phyloP scores from a whole-genome alignment of 2,113 vertebrate genomes.

The Campylorhamphus procurvoides region DNA sequence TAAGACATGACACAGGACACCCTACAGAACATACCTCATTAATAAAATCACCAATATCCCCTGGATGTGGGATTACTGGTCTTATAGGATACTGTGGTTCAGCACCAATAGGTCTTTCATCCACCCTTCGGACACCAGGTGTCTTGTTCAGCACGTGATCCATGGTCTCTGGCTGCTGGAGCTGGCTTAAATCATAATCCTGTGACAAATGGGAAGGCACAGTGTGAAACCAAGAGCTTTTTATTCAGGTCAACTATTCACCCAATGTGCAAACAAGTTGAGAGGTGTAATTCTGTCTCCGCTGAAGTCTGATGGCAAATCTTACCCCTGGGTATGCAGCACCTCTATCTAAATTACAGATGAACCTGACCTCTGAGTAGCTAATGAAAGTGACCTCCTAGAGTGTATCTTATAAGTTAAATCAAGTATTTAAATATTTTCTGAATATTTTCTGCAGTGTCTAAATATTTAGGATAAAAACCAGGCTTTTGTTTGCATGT shows the following conservation, averaged over 20 bases:
- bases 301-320: background rate
- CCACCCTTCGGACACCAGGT: conserved; percentile 89
- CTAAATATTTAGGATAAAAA: background rate
- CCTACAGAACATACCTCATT: conserved; percentile 82
- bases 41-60: conserved; percentile 98
- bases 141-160: conserved; percentile 93
- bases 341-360: background rate
- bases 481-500: background rate
- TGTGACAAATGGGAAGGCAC: conserved; percentile 64
- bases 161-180: conserved; percentile 94
- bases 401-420: background rate
- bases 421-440: background rate
- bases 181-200: conserved; percentile 98
- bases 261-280: background rate
- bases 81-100: conserved; percentile 94
- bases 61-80: conserved; percentile 92
- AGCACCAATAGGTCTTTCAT: conserved; percentile 92
- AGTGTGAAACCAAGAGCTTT: background rate
- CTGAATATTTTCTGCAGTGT: background rate
- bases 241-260: background rate
- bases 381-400: background rate
- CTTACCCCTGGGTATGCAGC: background rate
- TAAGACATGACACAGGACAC: background rate
- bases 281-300: background rate
- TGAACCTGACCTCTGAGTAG: background rate